phyloP scores from a whole-genome alignment of 2,113 vertebrate genomes.

The Lepus americanus region DNA sequence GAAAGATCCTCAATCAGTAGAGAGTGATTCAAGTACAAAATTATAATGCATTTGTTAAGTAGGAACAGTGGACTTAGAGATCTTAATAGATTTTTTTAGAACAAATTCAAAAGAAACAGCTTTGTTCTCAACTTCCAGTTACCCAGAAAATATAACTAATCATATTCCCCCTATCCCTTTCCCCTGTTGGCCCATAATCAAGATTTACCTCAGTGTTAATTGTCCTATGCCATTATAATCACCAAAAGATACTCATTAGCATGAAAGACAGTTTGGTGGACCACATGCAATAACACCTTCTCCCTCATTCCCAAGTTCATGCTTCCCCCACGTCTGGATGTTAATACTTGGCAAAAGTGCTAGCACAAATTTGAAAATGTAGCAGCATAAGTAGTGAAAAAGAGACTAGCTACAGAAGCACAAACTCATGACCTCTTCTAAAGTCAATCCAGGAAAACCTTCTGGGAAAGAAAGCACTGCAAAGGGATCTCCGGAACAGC shows the following conservation, averaged over 20 bases:
- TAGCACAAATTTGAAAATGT: slow-evolving; percentile 25
- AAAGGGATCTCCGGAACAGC: slow-evolving; percentile 16
- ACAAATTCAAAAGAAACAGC: slow-evolving; percentile 33
- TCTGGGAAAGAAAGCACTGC: background rate
- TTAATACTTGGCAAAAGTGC: background rate
- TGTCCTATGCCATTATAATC: slow-evolving; percentile 35
- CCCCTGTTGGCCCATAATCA: background rate
- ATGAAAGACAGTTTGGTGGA: slow-evolving; percentile 37
- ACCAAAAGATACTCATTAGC: slow-evolving; percentile 50
- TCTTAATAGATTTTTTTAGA: slow-evolving; percentile 23
- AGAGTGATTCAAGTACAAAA: slow-evolving; percentile 68
- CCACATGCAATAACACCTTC: slow-evolving; percentile 10
- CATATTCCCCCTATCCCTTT: background rate
- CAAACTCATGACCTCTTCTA: background rate
- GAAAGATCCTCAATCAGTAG: slow-evolving; percentile 64
- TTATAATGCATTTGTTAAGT: slow-evolving; percentile 66
- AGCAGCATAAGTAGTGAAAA: background rate
- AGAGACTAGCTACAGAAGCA: background rate
- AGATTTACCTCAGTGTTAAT: slow-evolving; percentile 46
- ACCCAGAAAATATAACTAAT: slow-evolving; percentile 60
- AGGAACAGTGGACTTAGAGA: slow-evolving; percentile 23
- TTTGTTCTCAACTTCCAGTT: slow-evolving; percentile 62
- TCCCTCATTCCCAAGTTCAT: background rate
- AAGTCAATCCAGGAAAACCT: slow-evolving; percentile 1
- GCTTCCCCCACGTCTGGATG: background rate